Evolutionary conservation across 2,113 vertebrate genomes (phyloP).

Genomic region (Pycnonotus jocosus): DNA sequence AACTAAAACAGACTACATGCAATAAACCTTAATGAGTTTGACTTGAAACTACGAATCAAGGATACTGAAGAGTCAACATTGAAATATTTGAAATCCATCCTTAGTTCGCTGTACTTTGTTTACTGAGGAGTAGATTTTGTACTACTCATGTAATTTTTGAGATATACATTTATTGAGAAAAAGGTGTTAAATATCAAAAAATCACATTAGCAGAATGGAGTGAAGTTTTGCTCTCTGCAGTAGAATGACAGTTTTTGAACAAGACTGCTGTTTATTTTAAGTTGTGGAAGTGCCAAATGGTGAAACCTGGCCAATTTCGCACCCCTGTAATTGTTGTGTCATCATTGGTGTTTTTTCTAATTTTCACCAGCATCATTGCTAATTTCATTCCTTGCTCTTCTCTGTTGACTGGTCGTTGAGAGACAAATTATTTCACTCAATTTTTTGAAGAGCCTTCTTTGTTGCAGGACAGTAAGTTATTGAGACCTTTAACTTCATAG

Average conservation of each 20-base stretch:
- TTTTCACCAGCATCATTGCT: not conserved
- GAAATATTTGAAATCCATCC: not conserved
- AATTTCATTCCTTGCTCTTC: not conserved
- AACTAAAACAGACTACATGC: not conserved
- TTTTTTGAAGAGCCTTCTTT: not conserved
- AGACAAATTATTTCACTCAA: not conserved
- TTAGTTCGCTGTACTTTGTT: not conserved
- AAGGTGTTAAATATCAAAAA: not conserved
- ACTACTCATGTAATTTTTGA: not conserved
- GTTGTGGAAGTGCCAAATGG: not conserved
- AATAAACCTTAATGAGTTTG: not conserved
- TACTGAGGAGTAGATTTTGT: not conserved
- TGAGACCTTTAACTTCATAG: not conserved
- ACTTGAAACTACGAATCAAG: not conserved
- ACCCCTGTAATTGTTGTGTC: not conserved
- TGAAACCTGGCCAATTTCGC: not conserved
- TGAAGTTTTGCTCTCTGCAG: not conserved
- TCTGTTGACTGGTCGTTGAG: not conserved
- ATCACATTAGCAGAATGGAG: not conserved
- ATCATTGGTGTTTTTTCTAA: not conserved
- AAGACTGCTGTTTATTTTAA: not conserved
- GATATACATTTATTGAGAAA: not conserved
- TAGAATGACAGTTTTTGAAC: not conserved
- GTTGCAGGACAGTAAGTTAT: not conserved
- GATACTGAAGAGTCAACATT: not conserved